A percentile compares a stretch with the other conserved stretches of the same genome.
These are phyloP conservation scores for Euglossa dilemma DNA, from an alignment of 1,140 invertebrate species.

Conservation along the genomic window DNA sequence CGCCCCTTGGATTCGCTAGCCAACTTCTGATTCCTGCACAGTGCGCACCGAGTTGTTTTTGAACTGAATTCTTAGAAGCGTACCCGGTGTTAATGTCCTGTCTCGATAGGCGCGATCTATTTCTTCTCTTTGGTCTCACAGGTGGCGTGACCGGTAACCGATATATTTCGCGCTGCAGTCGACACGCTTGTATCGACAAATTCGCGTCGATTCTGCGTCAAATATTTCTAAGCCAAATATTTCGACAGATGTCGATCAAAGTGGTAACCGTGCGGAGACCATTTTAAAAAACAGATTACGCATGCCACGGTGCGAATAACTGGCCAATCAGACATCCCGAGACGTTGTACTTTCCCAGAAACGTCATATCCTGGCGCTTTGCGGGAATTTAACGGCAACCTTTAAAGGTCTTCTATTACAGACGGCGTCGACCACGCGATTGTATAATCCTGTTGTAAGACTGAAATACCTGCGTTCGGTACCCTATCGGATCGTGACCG, in stretches of 20 bases:
- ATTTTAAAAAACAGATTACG: conserved; percentile 24
- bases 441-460: background rate
- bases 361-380: background rate
- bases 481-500: background rate
- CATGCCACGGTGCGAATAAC: conserved; percentile 31
- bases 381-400: background rate
- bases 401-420: background rate
- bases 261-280: background rate
- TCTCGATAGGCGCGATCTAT: background rate
- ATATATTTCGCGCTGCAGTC: background rate
- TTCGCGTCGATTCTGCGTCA: background rate
- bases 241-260: background rate
- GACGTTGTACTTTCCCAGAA: conserved; percentile 40
- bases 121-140: background rate
- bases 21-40: too few species aligned
- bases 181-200: background rate
- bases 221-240: too few species aligned
- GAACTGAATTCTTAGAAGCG: conserved; percentile 17
- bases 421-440: background rate
- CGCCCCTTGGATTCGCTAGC: too few species aligned
- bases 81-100: conserved; percentile 4
- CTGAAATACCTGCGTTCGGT: background rate
- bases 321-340: conserved; percentile 6
- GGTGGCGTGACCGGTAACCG: background rate
- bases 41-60: background rate